A percentile compares a stretch with the other conserved stretches of the same genome.
phyloP scores from a whole-genome alignment of 2,113 vertebrate species.

The Oreotrochilus melanogaster region DNA sequence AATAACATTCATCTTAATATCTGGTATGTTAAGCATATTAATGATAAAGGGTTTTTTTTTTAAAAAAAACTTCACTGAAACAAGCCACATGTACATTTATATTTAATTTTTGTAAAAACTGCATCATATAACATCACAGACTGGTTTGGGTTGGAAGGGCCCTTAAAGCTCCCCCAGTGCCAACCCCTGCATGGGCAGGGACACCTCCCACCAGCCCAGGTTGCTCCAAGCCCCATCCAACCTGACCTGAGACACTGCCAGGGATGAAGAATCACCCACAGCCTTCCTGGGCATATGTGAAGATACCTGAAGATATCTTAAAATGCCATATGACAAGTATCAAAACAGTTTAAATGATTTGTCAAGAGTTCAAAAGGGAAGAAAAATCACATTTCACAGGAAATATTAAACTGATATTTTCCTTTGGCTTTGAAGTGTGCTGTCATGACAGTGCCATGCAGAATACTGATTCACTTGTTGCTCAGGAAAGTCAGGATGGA shows the following conservation, averaged over 20 bases:
- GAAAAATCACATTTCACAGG: background rate
- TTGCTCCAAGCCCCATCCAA: too few species aligned
- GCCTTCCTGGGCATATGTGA: too few species aligned
- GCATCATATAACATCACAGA: too few species aligned
- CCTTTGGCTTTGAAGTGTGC: background rate
- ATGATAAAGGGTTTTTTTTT: background rate
- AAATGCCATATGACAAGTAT: background rate
- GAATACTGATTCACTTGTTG: background rate
- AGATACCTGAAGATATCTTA: background rate
- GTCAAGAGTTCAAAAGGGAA: background rate
- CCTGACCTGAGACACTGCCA: too few species aligned
- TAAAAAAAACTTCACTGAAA: background rate
- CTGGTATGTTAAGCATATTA: background rate
- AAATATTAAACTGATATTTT: background rate
- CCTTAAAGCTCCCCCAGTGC: too few species aligned
- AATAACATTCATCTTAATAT: background rate
- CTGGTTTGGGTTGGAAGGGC: too few species aligned
- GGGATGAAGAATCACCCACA: too few species aligned
- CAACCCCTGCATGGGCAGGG: too few species aligned
- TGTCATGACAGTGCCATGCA: background rate
- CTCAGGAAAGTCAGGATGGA: background rate
- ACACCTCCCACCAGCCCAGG: too few species aligned
- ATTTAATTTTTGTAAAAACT: background rate
- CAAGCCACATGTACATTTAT: background rate
- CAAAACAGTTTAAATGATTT: conserved; percentile 5